Evolutionary conservation across 2,113 vertebrate species (phyloP).

Genomic region (Sarotherodon lohbergeri): DNA sequence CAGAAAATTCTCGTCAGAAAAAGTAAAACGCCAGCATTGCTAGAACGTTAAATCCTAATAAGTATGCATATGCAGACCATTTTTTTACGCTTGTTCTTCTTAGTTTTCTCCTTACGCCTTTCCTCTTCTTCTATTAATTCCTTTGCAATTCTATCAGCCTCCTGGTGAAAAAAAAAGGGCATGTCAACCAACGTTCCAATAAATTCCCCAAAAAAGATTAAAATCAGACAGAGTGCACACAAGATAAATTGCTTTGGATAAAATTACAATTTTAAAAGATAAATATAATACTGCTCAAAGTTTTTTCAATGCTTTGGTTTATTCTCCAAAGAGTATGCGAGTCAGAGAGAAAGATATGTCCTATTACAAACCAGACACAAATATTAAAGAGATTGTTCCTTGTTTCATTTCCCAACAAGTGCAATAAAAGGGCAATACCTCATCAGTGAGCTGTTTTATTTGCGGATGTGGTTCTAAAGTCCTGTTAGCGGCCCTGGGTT

Average conservation of each 20-base stretch:
- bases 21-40: background rate
- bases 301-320: background rate
- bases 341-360: background rate
- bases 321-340: background rate
- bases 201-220: background rate
- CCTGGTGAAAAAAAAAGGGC: conserved; percentile 15
- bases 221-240: background rate
- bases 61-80: conserved; percentile 36
- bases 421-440: conserved; percentile 39
- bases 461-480: conserved; percentile 30
- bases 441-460: conserved; percentile 45
- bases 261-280: background rate
- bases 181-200: background rate
- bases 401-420: background rate
- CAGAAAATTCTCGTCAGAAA: background rate
- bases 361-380: background rate
- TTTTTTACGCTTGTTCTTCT: conserved; percentile 72
- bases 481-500: background rate
- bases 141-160: conserved; percentile 59
- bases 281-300: background rate
- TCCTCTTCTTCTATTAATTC: conserved; percentile 64
- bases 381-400: background rate
- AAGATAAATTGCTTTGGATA: background rate
- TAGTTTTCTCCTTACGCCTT: conserved; percentile 53
- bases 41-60: background rate